Base-by-base conservation (phyloP, 2,797 vertebrate species). In the Tenualosa thibaudeaui region DNA sequence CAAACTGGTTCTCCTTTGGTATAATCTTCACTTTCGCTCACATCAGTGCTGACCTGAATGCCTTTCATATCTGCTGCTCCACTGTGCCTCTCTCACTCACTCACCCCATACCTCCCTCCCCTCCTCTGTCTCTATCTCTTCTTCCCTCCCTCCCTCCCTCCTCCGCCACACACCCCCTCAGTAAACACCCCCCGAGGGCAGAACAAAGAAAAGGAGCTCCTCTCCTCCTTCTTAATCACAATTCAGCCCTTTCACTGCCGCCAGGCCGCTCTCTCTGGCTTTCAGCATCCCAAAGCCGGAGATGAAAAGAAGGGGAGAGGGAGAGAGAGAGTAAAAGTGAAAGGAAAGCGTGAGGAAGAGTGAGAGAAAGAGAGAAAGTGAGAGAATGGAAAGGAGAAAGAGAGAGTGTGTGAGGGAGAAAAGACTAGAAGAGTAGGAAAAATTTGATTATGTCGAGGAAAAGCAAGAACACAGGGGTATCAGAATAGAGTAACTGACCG, bases 211-310 rank as follows among this genome's bases (percentile, higher is more conserved):
- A 97, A 96, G 96, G 95, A 89, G 92, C 92, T 92, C 94, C 96
- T 97, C 96, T 97, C 96, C 95, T 97, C 96, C 94, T 96, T 96
- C 96, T 97, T 97, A 98, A 98, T 98, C 97, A 98, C 97, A 96
- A 97, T 97, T 97, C 97, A 97, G 96, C 95, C 95, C 96, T 96
- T 97, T 96, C 96, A 96, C 94, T 92, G 96, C 97, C 96, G 95
- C 95, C 95, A 97, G 96, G 96, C 96, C 94, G 95, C 95, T 97
- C 96, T 96, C 95, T 96, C 97, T 97, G 95, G 95, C 96, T 97
- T 97, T 97, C 96, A 96, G 94, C 95, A 95, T 97, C 96, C 96
- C 95, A 97, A 97, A 97, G 96, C 95, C 90, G 93, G 96, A 96
- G 94, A 97, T 97, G 96, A 98, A 97, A 97, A 97, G 94, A 84